Evolutionary conservation across 2,888 invertebrate species (phyloP), one percentile per base, ranked within the genome.

Genomic region (Drosophila leonis): DNA sequence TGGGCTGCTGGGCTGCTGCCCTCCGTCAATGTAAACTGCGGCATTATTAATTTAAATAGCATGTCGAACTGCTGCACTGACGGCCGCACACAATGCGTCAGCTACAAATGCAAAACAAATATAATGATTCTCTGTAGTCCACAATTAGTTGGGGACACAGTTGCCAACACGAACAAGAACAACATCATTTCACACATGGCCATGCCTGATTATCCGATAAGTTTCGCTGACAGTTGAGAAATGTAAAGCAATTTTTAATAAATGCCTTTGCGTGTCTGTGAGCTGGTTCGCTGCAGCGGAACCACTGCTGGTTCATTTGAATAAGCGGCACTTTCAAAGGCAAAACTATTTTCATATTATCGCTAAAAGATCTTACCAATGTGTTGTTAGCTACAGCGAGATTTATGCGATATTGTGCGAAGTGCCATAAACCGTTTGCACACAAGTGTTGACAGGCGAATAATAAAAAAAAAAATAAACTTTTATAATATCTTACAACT

Each of bases 31-130:
- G 70, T 73, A 54, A 51, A 59, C 67, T 72, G 57, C 48, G 74
- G 57, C 69, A 88, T 88, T 86, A 86, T 82, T 86, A 87, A 86
- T 86, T 86, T 82, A 89, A 87, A 86, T 84, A 74, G 70, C 78
- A 75, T 71, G 65, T 64, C 71, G 64, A 57, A 46, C 60, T 46
- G 62, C 48, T 62, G 48, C 48, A 60, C 33, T 6, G 55, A 46
- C 44, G 10, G 49, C 9, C 57, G 24, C 46, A 57, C 24, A 57
- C 56, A 63, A 64, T 64, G 48, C 59, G 35, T 37, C 52, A 71
- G 52, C 46, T 57, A 51, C 61, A 42, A 57, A 56, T 29, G 52
- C 51, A 57, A 55, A 48, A 49, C 46, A 61, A 10, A 12, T 60
- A 33, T 27, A 51, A 52, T 52, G 20, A 9, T 35, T 39, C 41